Conservation (phyloP, 2,888 invertebrate species). For the Rhagonycha fulva region DNA sequence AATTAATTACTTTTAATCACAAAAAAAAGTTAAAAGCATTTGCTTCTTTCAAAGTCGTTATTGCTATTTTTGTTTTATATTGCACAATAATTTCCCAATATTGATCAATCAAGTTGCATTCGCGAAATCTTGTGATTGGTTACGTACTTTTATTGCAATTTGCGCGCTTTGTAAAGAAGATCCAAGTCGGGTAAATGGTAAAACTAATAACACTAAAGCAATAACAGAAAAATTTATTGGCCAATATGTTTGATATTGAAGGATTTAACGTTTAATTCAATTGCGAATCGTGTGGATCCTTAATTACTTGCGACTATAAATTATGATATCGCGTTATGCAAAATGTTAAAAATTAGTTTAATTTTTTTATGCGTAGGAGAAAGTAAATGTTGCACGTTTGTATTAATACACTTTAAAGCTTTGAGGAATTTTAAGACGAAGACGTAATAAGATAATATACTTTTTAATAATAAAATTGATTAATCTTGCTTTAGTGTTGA, state of each 20-base stretch:
- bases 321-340: neutral
- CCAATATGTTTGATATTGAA: neutral
- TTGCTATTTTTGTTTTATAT: neutral
- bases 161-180: neutral
- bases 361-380: neutral
- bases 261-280: neutral
- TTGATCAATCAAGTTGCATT: neutral
- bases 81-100: neutral
- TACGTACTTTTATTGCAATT: neutral
- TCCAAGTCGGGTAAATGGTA: neutral
- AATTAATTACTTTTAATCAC: no score
- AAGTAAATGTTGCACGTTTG: slow-evolving; percentile 3
- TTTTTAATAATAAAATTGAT: slow-evolving; percentile 10
- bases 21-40: no score
- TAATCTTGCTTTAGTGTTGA: slow-evolving; percentile 18
- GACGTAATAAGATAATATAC: slow-evolving; percentile 9
- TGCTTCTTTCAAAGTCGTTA: neutral
- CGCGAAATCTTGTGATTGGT: neutral
- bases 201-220: neutral
- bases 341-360: neutral
- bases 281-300: neutral
- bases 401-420: slow-evolving; percentile 1
- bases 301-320: neutral
- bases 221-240: neutral
- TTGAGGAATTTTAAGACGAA: slow-evolving; percentile 4